Evolutionary conservation across 1,140 invertebrate species (phyloP).

Genomic region (Archivesica marissinica): DNA sequence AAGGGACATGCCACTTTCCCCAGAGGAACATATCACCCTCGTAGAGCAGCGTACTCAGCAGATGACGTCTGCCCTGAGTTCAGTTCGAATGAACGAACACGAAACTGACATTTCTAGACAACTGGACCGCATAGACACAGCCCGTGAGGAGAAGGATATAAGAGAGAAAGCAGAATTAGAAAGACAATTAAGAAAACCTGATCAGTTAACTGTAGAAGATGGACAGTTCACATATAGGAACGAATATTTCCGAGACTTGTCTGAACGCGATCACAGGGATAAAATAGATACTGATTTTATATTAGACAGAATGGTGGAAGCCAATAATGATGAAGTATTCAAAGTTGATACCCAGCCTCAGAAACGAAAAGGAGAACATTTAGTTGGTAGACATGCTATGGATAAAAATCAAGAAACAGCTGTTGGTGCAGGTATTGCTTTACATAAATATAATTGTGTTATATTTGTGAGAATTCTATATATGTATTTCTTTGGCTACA

Average conservation of each 20-base stretch:
- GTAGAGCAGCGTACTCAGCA: slow-evolving; percentile 25
- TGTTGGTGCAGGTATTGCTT: slow-evolving; percentile 40
- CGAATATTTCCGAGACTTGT: slow-evolving; percentile 55
- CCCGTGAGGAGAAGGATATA: slow-evolving; percentile 17
- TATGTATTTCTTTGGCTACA: too few species aligned
- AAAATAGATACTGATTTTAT: slow-evolving; percentile 48
- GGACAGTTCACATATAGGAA: slow-evolving; percentile 54
- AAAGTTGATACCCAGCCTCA: slow-evolving; percentile 10
- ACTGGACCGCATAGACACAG: slow-evolving; percentile 28
- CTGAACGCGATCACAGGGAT: slow-evolving; percentile 44
- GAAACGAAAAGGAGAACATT: slow-evolving; percentile 24
- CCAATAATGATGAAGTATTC: not conserved
- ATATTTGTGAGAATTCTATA: too few species aligned
- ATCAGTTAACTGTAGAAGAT: slow-evolving; percentile 30
- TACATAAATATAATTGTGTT: too few species aligned
- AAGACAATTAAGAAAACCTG: not conserved
- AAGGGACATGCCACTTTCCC: slow-evolving; percentile 9
- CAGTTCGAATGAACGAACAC: not conserved
- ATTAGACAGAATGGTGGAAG: slow-evolving; percentile 6
- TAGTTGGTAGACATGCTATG: not conserved
- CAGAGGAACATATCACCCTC: slow-evolving; percentile 23
- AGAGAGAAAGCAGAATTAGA: slow-evolving; percentile 18
- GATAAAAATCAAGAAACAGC: slow-evolving; percentile 46
- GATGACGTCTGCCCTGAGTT: slow-evolving; percentile 39
- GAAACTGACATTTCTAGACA: slow-evolving; percentile 15